These are phyloP conservation scores for Climacteris rufus DNA, from an alignment of 2,113 vertebrate species.

Conservation along the genomic window DNA sequence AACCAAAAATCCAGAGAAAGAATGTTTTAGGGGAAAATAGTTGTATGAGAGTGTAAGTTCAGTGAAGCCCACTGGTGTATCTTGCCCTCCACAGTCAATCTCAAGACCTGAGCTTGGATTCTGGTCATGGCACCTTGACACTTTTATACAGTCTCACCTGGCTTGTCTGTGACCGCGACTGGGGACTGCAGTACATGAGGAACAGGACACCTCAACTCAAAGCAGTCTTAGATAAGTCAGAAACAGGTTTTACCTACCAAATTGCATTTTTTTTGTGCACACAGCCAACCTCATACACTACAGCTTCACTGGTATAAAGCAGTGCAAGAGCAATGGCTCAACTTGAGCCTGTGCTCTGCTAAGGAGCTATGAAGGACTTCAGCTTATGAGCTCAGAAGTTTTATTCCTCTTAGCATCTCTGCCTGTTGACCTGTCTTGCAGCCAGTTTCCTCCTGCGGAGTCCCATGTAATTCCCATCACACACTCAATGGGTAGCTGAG, in stretches of 20 bases:
- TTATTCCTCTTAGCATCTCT: not conserved
- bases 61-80: not conserved
- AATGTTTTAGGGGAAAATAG: not conserved
- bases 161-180: fast-evolving
- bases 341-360: not conserved
- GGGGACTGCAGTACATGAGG: fast-evolving
- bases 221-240: not conserved
- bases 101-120: not conserved
- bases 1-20: fast-evolving
- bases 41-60: not conserved
- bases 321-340: fast-evolving
- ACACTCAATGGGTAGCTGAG: fast-evolving
- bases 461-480: not conserved
- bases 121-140: not conserved
- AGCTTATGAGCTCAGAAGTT: fast-evolving
- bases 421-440: not conserved
- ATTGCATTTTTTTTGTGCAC: fast-evolving
- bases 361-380: not conserved
- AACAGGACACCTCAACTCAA: not conserved
- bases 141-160: too few relatives aligned
- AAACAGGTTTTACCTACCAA: not conserved
- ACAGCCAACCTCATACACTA: not conserved
- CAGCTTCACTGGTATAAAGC: fast-evolving
- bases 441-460: not conserved
- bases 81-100: not conserved